These are phyloP conservation scores for Eilema caniola DNA, from an alignment of 2,888 invertebrate genomes.

Conservation along the genomic window DNA sequence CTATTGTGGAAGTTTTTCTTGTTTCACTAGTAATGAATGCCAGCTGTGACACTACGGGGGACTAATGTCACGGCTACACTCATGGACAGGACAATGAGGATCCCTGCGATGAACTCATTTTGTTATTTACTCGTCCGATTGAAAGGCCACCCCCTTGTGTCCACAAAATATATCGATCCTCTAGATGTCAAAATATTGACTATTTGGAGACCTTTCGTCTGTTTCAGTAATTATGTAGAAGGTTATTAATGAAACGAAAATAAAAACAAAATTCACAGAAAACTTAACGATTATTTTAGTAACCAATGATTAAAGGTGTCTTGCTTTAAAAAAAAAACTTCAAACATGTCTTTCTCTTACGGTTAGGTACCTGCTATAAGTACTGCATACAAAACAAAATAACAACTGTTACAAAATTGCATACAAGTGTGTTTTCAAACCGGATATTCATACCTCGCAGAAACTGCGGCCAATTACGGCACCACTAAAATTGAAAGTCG, in stretches of 20 bases:
- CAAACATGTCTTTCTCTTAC: neutral
- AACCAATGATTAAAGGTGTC: accelerated
- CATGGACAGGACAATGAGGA: conserved; percentile 61
- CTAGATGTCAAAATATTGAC: conserved; percentile 27
- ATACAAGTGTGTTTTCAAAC: conserved; percentile 38
- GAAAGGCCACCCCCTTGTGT: conserved; percentile 32
- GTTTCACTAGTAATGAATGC: conserved; percentile 60
- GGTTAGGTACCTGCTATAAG: neutral
- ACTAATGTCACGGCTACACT: conserved; percentile 70
- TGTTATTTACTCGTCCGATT: conserved; percentile 50
- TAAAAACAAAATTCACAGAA: too few species aligned
- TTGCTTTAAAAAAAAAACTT: neutral
- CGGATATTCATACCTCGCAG: conserved; percentile 33
- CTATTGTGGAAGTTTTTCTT: conserved; percentile 60
- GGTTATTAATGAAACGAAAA: neutral
- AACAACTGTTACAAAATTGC: conserved; percentile 43
- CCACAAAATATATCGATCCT: conserved; percentile 33
- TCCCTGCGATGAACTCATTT: conserved; percentile 66
- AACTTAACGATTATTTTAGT: neutral
- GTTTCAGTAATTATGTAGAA: conserved; percentile 15
- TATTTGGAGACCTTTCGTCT: conserved; percentile 17
- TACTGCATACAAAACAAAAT: conserved; percentile 2
- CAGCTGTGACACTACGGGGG: conserved; percentile 72
- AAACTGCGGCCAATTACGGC: conserved; percentile 48
- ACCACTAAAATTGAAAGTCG: conserved; percentile 46